Base-by-base conservation (phyloP, 2,888 invertebrate species). In the Hirudinaria manillensis region DNA sequence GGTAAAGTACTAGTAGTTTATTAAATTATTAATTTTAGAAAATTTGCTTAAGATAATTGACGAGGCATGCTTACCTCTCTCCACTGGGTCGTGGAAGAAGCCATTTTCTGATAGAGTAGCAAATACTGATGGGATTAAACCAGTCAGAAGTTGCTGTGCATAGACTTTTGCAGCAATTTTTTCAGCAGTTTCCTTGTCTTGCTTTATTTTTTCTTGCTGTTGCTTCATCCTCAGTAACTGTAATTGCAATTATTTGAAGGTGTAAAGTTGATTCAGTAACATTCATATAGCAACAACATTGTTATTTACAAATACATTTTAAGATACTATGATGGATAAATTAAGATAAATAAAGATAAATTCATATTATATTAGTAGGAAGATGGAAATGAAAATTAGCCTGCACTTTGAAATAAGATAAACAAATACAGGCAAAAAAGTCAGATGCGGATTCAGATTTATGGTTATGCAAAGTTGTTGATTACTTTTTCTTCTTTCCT, bases 91-190 rank as follows among this genome's bases (percentile, higher is more conserved):
- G 83, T 85, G 83, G 81, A 85, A 85, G 81, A 85, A 86, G 34
- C 92, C 92, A 82, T 91, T 90, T 82, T 90, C 89, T 81, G 90
- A 89, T 80, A 94, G 88, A 74, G 91, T 91, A 81, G 91, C 91
- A 80, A 94, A 88, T 79, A 93, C 92, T 72, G 90, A 89, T 4
- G 94, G 94, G 82, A 94, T 88, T 82, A 94, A 88, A 85, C 92
- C 92, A 34, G 92, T 91, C 84, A 94, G 90, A 86, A 93, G 93
- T 78, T 92, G 92, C 81, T 92, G 92, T 83, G 93, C 89, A 77
- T 94, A 89, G 78, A 91, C 90, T 36, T 92, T 90, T 0, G 92
- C 92, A 0, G 92, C 91, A 56, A 92, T 90, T 77, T 92, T 90
- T 83, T 91, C 90, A 81, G 92, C 91, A 81, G 92, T 91, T 86